Evolutionary conservation across 2,888 invertebrate genomes (phyloP), one percentile per base, ranked within the genome.

Genomic region (Aphelenchoides bicaudatus): DNA sequence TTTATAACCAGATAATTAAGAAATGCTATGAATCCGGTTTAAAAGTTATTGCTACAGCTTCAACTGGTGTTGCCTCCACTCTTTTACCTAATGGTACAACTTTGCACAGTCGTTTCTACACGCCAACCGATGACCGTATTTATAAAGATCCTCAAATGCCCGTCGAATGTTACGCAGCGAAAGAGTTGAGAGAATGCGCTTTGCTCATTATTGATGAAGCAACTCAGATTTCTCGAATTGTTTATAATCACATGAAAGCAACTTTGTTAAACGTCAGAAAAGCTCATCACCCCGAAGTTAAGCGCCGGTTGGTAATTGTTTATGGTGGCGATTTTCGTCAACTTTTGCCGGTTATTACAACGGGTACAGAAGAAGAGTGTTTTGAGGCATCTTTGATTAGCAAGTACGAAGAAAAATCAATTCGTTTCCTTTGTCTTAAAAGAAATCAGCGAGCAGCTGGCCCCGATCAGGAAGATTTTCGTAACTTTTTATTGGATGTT

Each of bases 181-280:
- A 61, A 25, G 13, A 21, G 0, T 3, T 63, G 0, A 10, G 37
- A 0, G 27, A 21, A 1, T 21, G 37, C 3, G 31, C 30, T 25
- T 50, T 47, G 4, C 23, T 59, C 1, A 62, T 59, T 0, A 63
- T 59, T 3, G 59, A 59, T 38, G 59, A 59, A 56, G 61, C 58
- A 6, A 39, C 59, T 0, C 56, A 56, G 63, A 27, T 59, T 5
- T 30, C 37, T 13, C 31, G 27, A 2, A n/a, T 52, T 10, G n/a
- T 59, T 5, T 21, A 61, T 8, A 37, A 58, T 34, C 25, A 31
- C 3, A 43, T 59, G 4, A 34, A 59, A 10, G 39, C 23, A n/a
- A 29, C 28, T 1, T 5, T 59, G 28, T 34, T 28, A 0, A 27
- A 39, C 1, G 6, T 59, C 4, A 31, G 21, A 2, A n/a, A 39